A percentile compares a stretch with the other conserved stretches of the same genome.
Conservation (phyloP, 2,113 vertebrate genomes). For the Raja brachyura region DNA sequence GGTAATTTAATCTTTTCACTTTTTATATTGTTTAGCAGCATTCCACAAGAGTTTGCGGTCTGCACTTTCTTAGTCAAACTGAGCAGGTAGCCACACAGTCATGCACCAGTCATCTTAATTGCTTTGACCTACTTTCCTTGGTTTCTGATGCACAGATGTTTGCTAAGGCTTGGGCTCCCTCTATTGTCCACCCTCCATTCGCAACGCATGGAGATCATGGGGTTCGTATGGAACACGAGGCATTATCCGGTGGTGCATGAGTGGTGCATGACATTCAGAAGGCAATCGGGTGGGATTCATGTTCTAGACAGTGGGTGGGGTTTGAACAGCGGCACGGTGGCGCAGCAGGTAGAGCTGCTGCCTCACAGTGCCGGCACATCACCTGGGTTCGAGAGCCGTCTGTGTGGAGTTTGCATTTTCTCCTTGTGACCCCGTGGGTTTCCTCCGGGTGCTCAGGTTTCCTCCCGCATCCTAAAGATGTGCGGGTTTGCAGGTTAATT, state of each 20-base stretch:
- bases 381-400: too few relatives aligned
- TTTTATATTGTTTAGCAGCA: neutral
- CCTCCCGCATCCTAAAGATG: too few relatives aligned
- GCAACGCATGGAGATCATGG: neutral
- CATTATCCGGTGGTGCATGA: neutral
- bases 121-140: neutral
- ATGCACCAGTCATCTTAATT: neutral
- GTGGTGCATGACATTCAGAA: neutral
- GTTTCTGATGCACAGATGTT: neutral
- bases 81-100: neutral
- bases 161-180: conserved; percentile 1
- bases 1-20: neutral
- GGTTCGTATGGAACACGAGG: neutral
- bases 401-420: too few relatives aligned
- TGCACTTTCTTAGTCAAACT: neutral
- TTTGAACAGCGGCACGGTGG: neutral
- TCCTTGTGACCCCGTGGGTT: too few relatives aligned
- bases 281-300: too few relatives aligned
- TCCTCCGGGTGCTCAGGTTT: too few relatives aligned
- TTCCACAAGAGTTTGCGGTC: neutral
- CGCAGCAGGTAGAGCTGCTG: too few relatives aligned
- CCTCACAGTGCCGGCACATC: too few relatives aligned
- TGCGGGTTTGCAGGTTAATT: too few relatives aligned
- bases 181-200: neutral
- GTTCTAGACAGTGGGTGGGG: too few relatives aligned